A percentile compares a stretch with the other conserved stretches of the same genome.
Conservation (phyloP, 1,140 invertebrate species). For the Anthonomus grandis region DNA sequence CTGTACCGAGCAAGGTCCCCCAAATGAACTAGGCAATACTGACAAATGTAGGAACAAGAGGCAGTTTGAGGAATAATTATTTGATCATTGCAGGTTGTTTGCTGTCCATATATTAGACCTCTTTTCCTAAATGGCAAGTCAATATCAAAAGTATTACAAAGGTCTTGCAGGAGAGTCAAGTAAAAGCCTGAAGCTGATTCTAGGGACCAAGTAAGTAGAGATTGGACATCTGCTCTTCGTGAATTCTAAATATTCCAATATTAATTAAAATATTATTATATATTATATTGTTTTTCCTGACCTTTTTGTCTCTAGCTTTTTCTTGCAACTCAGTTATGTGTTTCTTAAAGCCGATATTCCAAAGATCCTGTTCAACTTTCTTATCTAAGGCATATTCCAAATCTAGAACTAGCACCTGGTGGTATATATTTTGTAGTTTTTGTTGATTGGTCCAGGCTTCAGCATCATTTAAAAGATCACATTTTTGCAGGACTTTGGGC, state of each 20-base stretch:
- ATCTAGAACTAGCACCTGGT: conserved; percentile 75
- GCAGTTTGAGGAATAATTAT: conserved; percentile 59
- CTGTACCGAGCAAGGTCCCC: conserved; percentile 83
- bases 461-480: conserved; percentile 60
- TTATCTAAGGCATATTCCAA: conserved; percentile 85
- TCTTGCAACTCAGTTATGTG: conserved; percentile 76
- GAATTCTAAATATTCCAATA: conserved; percentile 57
- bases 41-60: conserved; percentile 79
- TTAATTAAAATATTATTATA: conserved; percentile 8
- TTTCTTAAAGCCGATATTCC: conserved; percentile 87
- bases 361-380: conserved; percentile 85
- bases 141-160: conserved; percentile 76
- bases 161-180: conserved; percentile 74
- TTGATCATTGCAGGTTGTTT: conserved; percentile 30
- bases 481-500: conserved; percentile 61
- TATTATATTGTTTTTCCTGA: too few relatives aligned
- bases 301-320: conserved; percentile 73
- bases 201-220: conserved; percentile 72
- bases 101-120: conserved; percentile 41
- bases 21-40: conserved; percentile 82
- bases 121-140: conserved; percentile 69
- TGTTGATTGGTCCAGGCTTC: conserved; percentile 62
- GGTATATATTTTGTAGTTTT: conserved; percentile 72
- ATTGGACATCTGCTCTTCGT: conserved; percentile 67
- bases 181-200: conserved; percentile 85